Conservation (phyloP, 2,888 invertebrate genomes). For the Zaprionus obscuricornis region DNA sequence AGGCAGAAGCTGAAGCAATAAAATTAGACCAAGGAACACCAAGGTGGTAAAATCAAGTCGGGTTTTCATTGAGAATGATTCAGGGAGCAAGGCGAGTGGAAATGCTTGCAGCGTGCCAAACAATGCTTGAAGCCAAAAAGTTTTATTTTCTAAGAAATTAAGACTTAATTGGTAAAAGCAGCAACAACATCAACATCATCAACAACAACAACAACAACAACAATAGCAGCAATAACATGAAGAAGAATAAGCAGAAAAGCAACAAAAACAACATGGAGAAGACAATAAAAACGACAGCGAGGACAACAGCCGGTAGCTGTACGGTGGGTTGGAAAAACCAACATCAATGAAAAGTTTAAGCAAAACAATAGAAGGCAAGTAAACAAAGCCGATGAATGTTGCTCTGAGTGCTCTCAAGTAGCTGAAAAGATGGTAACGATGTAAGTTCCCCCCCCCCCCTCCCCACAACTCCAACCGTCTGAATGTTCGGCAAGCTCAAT, state of each 20-base stretch:
- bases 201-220: conserved; percentile 17
- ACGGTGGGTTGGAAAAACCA: conserved; percentile 55
- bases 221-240: conserved; percentile 16
- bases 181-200: conserved; percentile 52
- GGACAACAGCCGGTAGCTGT: conserved; percentile 34
- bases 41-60: conserved; percentile 50
- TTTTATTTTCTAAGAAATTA: conserved; percentile 78
- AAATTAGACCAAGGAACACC: conserved; percentile 39
- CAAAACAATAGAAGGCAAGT: conserved; percentile 70
- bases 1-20: conserved; percentile 30
- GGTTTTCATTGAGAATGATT: conserved; percentile 48
- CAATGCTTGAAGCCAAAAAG: conserved; percentile 73
- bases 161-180: conserved; percentile 77
- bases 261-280: conserved; percentile 1
- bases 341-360: conserved; percentile 77
- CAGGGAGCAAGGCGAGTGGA: conserved; percentile 6
- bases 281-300: conserved; percentile 47
- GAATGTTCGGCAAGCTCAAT: too few species aligned
- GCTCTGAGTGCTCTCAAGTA: conserved; percentile 55
- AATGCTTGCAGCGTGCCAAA: conserved; percentile 51
- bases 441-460: too few species aligned
- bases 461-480: too few species aligned
- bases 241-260: background rate
- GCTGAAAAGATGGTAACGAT: conserved; percentile 40
- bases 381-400: conserved; percentile 75